Conservation (phyloP, 2,888 invertebrate genomes). For the Cylindroiulus punctatus region DNA sequence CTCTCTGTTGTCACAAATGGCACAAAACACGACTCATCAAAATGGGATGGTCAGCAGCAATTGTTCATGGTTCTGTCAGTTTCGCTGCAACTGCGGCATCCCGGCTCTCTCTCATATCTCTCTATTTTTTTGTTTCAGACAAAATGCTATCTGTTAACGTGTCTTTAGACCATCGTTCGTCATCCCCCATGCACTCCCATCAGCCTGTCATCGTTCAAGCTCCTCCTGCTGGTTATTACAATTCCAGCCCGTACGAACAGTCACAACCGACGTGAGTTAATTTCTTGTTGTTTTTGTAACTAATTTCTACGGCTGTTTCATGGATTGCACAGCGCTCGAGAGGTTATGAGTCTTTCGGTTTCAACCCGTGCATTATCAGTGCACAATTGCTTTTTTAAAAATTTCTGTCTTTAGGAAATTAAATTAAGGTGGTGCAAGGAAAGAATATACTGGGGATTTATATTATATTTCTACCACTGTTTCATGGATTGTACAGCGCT, state of each 20-base stretch:
- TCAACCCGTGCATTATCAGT: no score
- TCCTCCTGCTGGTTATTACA: conserved; percentile 51
- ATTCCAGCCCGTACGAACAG: conserved; percentile 52
- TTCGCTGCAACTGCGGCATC: not conserved
- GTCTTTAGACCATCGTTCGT: conserved; percentile 46
- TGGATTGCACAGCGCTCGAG: not conserved
- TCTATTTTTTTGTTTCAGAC: conserved; percentile 51
- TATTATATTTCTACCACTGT: not conserved
- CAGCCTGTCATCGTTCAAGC: conserved; percentile 57
- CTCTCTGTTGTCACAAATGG: conserved; percentile 56
- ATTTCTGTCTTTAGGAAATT: no score
- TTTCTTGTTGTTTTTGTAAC: not conserved
- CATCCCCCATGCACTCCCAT: conserved; percentile 53
- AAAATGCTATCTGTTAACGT: conserved; percentile 51
- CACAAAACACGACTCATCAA: conserved; percentile 51
- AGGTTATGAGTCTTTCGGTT: not conserved
- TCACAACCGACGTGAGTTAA: conserved; percentile 50
- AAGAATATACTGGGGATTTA: no score
- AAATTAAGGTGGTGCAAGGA: no score
- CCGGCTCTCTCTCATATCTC: not conserved
- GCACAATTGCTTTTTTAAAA: not conserved
- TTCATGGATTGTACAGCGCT: not conserved
- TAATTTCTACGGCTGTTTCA: not conserved
- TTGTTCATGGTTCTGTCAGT: not conserved
- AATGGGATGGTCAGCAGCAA: conserved; percentile 54